phyloP scores from a whole-genome alignment of 2,888 invertebrate species.

The Callyntrura sp. region DNA sequence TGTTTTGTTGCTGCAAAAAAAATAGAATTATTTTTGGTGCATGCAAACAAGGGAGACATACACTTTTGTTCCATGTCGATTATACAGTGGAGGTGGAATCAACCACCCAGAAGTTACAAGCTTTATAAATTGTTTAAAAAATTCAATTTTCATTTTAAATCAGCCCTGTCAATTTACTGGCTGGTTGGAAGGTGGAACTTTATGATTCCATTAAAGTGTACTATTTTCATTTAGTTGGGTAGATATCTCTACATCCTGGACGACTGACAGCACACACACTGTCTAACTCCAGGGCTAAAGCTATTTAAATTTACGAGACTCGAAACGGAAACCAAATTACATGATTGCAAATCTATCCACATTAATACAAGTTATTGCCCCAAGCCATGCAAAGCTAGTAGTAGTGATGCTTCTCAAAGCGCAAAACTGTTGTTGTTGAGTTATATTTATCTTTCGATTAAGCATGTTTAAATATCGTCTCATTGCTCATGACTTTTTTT shows the following conservation, averaged over 20 bases:
- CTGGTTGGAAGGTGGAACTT: not conserved
- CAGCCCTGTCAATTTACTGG: conserved; percentile 66
- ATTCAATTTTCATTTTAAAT: conserved; percentile 79
- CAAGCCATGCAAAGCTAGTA: not conserved
- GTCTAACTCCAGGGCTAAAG: not conserved
- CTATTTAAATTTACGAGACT: conserved; percentile 30
- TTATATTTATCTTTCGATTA: not conserved
- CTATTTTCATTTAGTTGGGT: not conserved
- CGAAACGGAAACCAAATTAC: conserved; percentile 30
- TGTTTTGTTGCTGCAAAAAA: conserved; percentile 34
- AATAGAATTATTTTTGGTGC: conserved; percentile 32
- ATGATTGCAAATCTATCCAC: conserved; percentile 54
- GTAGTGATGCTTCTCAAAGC: not conserved
- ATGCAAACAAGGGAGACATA: conserved; percentile 41
- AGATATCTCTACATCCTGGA: no score
- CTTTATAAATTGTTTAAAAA: conserved; percentile 70
- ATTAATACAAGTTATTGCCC: conserved; percentile 63
- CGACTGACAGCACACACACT: not conserved
- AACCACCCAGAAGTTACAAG: conserved; percentile 78
- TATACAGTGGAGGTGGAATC: conserved; percentile 63
- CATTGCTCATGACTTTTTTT: no score
- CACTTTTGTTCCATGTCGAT: conserved; percentile 25
- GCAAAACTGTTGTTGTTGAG: conserved; percentile 20
- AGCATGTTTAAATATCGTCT: not conserved
- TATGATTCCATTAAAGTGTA: conserved; percentile 35